Evolutionary conservation across 2,113 vertebrate species (phyloP), one percentile per base, ranked within the genome.

Genomic region (Crypturellus undulatus): DNA sequence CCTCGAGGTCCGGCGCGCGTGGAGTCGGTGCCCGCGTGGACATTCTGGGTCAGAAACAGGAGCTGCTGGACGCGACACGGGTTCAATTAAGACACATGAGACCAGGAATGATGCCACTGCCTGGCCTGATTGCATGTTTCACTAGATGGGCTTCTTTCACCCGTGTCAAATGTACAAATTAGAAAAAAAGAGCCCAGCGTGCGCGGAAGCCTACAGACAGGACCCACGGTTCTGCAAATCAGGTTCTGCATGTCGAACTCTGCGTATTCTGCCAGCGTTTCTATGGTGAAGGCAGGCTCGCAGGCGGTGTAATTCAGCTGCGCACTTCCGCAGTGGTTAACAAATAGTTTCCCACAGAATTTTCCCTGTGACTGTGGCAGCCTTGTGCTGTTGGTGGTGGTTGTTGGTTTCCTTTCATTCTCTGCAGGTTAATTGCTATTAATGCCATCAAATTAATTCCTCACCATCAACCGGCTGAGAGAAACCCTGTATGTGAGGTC

Each of bases 341-440:
- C 59, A 63, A 54, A 49, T 25, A 32, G 51, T 26, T 75, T 90
- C 69, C 47, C 38, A 5, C 2, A 1, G 65, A 60, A 56, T 8
- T 12, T 62, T 1, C 0, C 32, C 22, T 76, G 34, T 42, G 72
- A 88, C 25, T 1, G 0, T 25, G 38, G 42, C 79, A 36, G 42
- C 30, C 4, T 10, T 3, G 28, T 13, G 54, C 9, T 7, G 21
- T 51, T 42, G 49, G 21, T 49, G 26, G 54, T 76, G 34, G 51
- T 71, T 21, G 8, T 32, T 79, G 3, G 0, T 40, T 45, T 59
- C 59, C 45, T 77, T 75, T 49, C 30, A 2, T 32, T 76, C 43
- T 64, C 22, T 45, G n/a, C 5, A 10, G 34, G 19, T 6, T 40
- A 49, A 12, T 42, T 60, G 52, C 28, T 38, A 0, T 68, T 65